These are phyloP conservation scores for Apis florea DNA, from an alignment of 1,140 invertebrate genomes.

Conservation along the genomic window DNA sequence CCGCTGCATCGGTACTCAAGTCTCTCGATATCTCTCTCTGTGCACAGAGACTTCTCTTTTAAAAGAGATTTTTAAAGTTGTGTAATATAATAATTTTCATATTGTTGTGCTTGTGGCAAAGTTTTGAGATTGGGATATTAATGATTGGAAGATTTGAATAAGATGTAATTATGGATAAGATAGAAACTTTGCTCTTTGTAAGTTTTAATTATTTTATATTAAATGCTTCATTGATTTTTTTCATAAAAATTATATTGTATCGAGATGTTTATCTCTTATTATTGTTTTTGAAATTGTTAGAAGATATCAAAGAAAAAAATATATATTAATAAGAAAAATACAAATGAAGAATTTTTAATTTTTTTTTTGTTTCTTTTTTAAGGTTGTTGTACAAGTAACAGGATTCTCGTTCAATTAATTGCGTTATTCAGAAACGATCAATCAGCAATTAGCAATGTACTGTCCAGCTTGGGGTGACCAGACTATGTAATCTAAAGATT, in stretches of 20 bases:
- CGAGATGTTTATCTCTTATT: no score
- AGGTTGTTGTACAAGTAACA: constrained; percentile 8
- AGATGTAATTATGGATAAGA: no score
- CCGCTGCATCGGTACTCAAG: constrained; percentile 42
- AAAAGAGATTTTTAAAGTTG: neutral
- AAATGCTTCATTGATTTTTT: neutral
- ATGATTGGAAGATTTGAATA: no score
- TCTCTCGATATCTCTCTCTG: constrained; percentile 14
- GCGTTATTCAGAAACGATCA: constrained; percentile 75
- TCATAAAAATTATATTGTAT: no score
- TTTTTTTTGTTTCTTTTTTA: neutral
- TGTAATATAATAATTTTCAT: neutral
- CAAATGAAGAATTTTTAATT: neutral
- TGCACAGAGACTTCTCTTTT: neutral
- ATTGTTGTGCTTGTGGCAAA: no score
- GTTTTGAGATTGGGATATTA: no score
- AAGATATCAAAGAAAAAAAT: neutral
- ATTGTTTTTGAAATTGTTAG: neutral
- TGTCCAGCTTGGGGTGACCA: constrained; percentile 59
- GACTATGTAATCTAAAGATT: constrained; percentile 48
- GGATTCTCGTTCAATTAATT: constrained; percentile 68
- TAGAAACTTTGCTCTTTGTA: neutral
- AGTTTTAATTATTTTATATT: neutral
- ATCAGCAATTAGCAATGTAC: constrained; percentile 73
- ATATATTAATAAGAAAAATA: neutral